These are phyloP conservation scores for Cyclophora punctaria DNA, from an alignment of 2,888 invertebrate species.

Conservation along the genomic window DNA sequence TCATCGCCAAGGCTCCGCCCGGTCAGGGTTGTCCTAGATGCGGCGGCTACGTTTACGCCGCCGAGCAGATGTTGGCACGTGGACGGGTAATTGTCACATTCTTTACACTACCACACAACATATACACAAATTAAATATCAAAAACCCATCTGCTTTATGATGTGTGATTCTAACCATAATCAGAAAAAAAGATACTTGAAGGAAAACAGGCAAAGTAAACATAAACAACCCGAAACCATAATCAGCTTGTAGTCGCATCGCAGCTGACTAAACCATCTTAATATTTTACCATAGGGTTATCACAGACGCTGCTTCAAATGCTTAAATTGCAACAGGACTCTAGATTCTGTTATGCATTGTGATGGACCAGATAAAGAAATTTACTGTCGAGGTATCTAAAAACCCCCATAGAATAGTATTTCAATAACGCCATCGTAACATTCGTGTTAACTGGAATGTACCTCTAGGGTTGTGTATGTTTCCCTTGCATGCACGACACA, in stretches of 20 bases:
- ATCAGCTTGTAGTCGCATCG: neutral
- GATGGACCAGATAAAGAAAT: conserved; percentile 94
- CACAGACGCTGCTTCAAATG: conserved; percentile 94
- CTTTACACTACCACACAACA: neutral
- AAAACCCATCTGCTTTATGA: conserved; percentile 3
- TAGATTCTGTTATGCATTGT: conserved; percentile 92
- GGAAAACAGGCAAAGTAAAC: too few relatives aligned
- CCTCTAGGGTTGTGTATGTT: conserved; percentile 27
- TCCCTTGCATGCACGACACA: conserved; percentile 49
- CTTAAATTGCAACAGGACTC: conserved; percentile 86
- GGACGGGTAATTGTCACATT: conserved; percentile 79
- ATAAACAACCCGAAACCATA: neutral
- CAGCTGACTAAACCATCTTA: conserved; percentile 11
- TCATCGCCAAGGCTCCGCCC: conserved; percentile 87
- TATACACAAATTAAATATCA: neutral
- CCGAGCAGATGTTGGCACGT: conserved; percentile 93
- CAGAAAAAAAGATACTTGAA: too few relatives aligned
- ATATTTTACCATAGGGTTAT: conserved; percentile 81
- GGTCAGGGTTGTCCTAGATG: conserved; percentile 92
- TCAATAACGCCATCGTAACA: conserved; percentile 23
- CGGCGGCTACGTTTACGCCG: conserved; percentile 91
- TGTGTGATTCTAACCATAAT: too few relatives aligned
- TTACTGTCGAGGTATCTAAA: conserved; percentile 89
- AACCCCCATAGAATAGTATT: conserved; percentile 20
- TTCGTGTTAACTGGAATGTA: conserved; percentile 54